Base-by-base conservation (phyloP, 2,888 invertebrate genomes). In the Clusia tigrina region DNA sequence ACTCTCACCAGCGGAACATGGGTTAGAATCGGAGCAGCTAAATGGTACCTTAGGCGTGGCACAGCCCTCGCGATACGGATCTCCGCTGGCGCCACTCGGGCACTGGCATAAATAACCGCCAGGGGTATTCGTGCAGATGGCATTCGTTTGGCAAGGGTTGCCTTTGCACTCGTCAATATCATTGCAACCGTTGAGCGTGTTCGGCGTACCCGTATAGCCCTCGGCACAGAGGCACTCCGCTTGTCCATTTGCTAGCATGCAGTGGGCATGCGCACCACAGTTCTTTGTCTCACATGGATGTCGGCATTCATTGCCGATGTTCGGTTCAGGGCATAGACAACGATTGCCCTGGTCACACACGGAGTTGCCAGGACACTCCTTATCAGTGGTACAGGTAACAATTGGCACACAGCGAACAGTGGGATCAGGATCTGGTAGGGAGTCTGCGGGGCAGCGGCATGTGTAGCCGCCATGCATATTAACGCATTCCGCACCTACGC, bases 241-340 rank as follows among this genome's bases (percentile, higher is more conserved):
- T 72, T 88, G 87, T 76, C 92, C 91, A 76, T 92, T 92, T 60
- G 91, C 89, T 59, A 96, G 83, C 88, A 94, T 91, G 82, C 96
- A 96, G 78, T 94, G 92, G 5, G 95, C 91, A 82, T 95, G 95
- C 54, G 92, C 90, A 54, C 93, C 92, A 80, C 96, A 96, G 62
- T 89, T 88, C 38, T 92, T 85, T 24, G 90, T 88, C 86, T 96
- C 96, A 80, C 96, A 96, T 1, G 96, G 96, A 89, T 96, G 95
- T 83, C 95, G 89, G 76, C 96, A 96, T 77, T 95, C 94, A 74
- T 94, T 93, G 72, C 95, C 96, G 71, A 94, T 86, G 79, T 95
- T 95, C 0, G 96, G 96, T 76, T 94, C 94, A 2, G 95, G 95
- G 74, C 96, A 96, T 38, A 94, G 82, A 79, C 96, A 96, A 74